These are phyloP conservation scores for Myiopsitta monachus DNA, from an alignment of 2,113 vertebrate genomes.

Conservation along the genomic window DNA sequence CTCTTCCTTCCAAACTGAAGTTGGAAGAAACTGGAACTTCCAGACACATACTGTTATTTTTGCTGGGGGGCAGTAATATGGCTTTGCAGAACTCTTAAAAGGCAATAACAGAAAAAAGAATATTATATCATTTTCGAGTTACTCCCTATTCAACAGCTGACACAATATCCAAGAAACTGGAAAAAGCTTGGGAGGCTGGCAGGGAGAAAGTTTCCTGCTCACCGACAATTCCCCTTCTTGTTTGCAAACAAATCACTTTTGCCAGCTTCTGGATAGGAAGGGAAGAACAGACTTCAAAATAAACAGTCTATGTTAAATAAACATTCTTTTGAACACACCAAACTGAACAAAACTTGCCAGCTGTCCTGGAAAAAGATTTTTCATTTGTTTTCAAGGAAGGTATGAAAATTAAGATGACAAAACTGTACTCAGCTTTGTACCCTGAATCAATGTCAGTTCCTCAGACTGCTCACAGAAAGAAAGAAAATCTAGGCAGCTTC, in stretches of 20 bases:
- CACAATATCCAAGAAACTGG: not conserved
- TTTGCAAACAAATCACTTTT: conserved; percentile 44
- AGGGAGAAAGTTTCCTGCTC: conserved; percentile 34
- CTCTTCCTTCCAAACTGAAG: not conserved
- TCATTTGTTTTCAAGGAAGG: not conserved
- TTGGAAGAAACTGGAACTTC: not conserved
- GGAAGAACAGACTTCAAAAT: conserved; percentile 33
- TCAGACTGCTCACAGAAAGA: not conserved
- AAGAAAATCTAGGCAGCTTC: not conserved
- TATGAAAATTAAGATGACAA: not conserved
- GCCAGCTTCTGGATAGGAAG: conserved; percentile 21
- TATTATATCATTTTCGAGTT: not conserved
- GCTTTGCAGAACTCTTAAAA: not conserved
- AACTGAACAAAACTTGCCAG: not conserved
- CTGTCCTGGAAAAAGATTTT: not conserved
- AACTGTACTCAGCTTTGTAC: not conserved
- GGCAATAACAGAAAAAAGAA: not conserved
- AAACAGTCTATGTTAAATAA: conserved; percentile 10
- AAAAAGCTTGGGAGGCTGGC: not conserved
- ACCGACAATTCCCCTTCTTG: not conserved
- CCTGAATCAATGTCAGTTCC: not conserved
- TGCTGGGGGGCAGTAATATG: not conserved
- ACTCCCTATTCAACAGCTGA: fast-evolving
- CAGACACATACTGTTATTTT: not conserved
- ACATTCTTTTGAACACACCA: not conserved